phyloP scores from a whole-genome alignment of 2,888 invertebrate species.

The Antitype chi region DNA sequence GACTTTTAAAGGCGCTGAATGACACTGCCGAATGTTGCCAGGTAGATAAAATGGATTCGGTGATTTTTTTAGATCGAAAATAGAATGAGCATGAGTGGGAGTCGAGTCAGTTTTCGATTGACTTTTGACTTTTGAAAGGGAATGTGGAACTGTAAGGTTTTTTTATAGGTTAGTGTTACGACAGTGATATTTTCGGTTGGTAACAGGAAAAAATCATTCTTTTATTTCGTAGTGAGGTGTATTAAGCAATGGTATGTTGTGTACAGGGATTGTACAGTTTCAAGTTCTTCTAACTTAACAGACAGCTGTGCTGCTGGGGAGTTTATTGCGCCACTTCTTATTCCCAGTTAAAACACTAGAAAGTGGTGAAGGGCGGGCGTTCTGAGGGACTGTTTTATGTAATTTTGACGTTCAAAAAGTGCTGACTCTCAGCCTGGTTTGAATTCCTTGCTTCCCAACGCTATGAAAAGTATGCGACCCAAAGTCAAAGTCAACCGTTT shows the following conservation, averaged over 20 bases:
- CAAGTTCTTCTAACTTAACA: too few species aligned
- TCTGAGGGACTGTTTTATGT: too few species aligned
- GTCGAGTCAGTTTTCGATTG: conserved; percentile 27
- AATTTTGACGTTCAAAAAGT: too few species aligned
- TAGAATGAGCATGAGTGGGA: conserved; percentile 9
- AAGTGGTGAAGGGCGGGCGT: too few species aligned
- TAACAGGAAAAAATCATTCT: neutral
- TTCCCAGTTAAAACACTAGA: too few species aligned
- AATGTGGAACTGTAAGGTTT: neutral
- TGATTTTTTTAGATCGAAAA: conserved; percentile 58
- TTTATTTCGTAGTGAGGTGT: neutral
- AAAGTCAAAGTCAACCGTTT: too few species aligned
- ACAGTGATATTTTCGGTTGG: neutral
- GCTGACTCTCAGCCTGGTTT: too few species aligned
- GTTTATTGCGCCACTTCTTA: too few species aligned
- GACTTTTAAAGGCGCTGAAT: conserved; percentile 69
- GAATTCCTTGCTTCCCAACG: neutral
- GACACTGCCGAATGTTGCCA: conserved; percentile 65
- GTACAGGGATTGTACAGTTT: neutral
- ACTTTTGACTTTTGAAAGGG: conserved; percentile 7
- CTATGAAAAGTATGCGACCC: neutral
- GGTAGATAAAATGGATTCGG: conserved; percentile 60
- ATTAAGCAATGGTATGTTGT: neutral
- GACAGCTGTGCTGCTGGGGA: too few species aligned
- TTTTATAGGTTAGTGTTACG: neutral